These are phyloP conservation scores for Strongylocentrotus purpuratus DNA, from an alignment of 35 echinoderm and acorn worm species.

Conservation along the genomic window DNA sequence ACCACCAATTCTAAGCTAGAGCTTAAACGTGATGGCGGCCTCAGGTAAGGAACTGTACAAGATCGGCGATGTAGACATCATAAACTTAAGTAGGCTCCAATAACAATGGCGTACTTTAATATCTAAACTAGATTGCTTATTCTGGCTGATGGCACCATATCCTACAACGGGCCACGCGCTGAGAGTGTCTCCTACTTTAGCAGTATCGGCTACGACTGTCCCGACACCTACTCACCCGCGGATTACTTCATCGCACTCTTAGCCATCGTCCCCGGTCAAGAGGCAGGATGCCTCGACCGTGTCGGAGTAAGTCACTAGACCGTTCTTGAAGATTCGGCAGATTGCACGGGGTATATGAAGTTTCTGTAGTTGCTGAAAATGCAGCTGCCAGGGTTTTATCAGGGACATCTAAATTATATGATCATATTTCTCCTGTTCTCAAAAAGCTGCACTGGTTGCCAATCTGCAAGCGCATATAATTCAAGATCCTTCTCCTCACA, in stretches of 20 bases:
- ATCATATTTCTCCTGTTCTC: too few relatives aligned
- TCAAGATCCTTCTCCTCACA: too few relatives aligned
- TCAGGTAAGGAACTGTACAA: too few relatives aligned
- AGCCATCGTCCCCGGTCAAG: conserved; percentile 56
- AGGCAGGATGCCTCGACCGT: conserved; percentile 30
- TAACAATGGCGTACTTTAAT: not conserved
- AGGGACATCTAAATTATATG: too few relatives aligned
- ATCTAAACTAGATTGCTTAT: conserved; percentile 47
- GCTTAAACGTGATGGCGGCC: too few relatives aligned
- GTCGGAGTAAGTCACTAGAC: conserved; percentile 22
- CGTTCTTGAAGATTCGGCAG: too few relatives aligned
- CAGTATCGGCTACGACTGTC: conserved; percentile 52
- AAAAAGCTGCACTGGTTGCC: too few relatives aligned
- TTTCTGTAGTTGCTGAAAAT: not conserved
- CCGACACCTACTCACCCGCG: conserved; percentile 61
- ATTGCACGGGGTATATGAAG: not conserved
- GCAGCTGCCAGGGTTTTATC: too few relatives aligned
- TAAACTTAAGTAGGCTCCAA: too few relatives aligned
- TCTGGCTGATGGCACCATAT: conserved; percentile 54
- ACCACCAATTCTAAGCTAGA: too few relatives aligned
- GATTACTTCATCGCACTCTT: conserved; percentile 64
- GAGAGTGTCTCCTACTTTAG: conserved; percentile 54
- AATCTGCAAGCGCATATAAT: too few relatives aligned
- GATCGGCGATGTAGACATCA: too few relatives aligned
- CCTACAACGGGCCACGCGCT: conserved; percentile 51